Evolutionary conservation across 1,140 invertebrate species (phyloP).

Genomic region (Copidosoma floridanum): DNA sequence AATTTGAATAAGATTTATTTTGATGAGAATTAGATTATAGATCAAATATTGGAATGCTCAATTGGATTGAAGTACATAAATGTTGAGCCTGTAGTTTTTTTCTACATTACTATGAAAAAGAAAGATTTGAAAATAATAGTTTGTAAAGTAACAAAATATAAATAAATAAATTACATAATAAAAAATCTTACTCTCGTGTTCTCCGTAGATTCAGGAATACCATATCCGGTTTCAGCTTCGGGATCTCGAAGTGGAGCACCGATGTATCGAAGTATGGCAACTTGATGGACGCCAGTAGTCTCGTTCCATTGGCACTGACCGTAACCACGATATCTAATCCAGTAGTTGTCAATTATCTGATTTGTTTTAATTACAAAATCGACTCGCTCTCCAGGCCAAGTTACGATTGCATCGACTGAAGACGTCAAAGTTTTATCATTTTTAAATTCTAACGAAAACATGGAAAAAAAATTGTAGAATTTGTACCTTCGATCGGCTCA

Average conservation of each 20-base stretch:
- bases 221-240: conserved; percentile 60
- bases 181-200: too few species aligned
- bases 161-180: too few species aligned
- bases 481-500: conserved; percentile 68
- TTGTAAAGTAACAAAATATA: too few species aligned
- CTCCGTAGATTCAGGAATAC: conserved; percentile 52
- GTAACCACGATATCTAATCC: conserved; percentile 58
- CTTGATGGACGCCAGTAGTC: conserved; percentile 49
- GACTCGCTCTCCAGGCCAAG: conserved; percentile 55
- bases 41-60: too few species aligned
- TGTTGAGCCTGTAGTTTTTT: too few species aligned
- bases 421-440: too few species aligned
- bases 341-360: conserved; percentile 50
- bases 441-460: conserved; percentile 10
- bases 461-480: neutral
- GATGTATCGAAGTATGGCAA: conserved; percentile 55
- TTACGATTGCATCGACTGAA: conserved; percentile 34
- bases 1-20: too few species aligned
- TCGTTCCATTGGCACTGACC: conserved; percentile 83
- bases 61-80: too few species aligned
- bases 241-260: conserved; percentile 32
- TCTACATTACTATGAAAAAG: too few species aligned
- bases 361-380: conserved; percentile 55
- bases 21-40: too few species aligned
- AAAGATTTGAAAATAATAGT: too few species aligned